phyloP scores from a whole-genome alignment of 92 coral and sea anemone species.

The Anthopleura xanthogrammica region DNA sequence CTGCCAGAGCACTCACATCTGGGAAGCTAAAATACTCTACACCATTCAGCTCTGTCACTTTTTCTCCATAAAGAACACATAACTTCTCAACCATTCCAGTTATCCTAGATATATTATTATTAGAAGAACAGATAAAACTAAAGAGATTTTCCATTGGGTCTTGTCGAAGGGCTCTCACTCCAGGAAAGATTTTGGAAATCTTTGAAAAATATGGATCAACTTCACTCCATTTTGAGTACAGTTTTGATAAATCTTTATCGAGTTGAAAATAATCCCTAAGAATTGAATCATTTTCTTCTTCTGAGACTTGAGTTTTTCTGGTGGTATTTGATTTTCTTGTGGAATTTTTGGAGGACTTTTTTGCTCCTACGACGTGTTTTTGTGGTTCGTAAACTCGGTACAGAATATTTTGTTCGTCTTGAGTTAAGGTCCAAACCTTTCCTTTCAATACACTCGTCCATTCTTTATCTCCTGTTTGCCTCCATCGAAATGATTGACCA shows the following conservation, averaged over 20 bases:
- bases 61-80: conserved; percentile 78
- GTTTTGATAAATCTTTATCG: conserved; percentile 57
- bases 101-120: conserved; percentile 88
- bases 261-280: conserved; percentile 85
- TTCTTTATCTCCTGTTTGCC: conserved; percentile 55
- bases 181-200: conserved; percentile 62
- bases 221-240: conserved; percentile 70
- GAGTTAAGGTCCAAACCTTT: conserved; percentile 79
- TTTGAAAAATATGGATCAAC: conserved; percentile 62
- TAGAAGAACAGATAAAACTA: conserved; percentile 94
- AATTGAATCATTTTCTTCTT: conserved; percentile 42
- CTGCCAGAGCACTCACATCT: conserved; percentile 48
- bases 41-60: conserved; percentile 60
- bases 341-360: neutral
- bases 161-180: conserved; percentile 79
- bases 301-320: neutral
- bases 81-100: conserved; percentile 80
- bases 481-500: conserved; percentile 98
- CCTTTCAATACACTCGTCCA: conserved; percentile 85
- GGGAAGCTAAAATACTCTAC: conserved; percentile 72
- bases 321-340: neutral
- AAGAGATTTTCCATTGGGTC: conserved; percentile 93
- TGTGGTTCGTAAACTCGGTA: conserved; percentile 66
- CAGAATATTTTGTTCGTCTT: conserved; percentile 56
- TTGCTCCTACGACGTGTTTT: neutral